These are phyloP conservation scores for Siderastrea radians DNA, from an alignment of 92 coral and sea anemone species.

Conservation along the genomic window DNA sequence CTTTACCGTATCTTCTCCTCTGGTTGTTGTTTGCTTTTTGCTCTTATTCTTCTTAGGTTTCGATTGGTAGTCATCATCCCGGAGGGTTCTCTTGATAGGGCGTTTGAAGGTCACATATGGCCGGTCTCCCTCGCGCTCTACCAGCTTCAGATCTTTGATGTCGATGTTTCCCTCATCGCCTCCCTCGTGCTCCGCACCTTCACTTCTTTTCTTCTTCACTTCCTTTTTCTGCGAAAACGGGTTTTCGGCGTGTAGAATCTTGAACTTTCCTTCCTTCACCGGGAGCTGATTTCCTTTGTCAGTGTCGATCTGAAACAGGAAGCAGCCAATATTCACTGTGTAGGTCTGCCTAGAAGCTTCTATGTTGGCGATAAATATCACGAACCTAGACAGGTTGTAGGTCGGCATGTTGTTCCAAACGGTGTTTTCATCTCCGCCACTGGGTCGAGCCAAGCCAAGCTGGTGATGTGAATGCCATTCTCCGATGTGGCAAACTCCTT, in stretches of 20 bases:
- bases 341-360: neutral
- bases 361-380: conserved; percentile 86
- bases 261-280: conserved; percentile 30
- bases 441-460: conserved; percentile 75
- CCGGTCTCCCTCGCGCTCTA: too few relatives aligned
- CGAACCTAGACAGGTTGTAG: conserved; percentile 72
- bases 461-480: conserved; percentile 98
- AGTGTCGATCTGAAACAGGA: conserved; percentile 55
- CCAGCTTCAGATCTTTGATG: conserved; percentile 4
- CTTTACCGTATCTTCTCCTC: neutral
- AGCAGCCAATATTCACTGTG: conserved; percentile 52
- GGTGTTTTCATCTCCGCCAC: conserved; percentile 87
- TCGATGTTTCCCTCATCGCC: neutral
- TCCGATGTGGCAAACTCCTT: conserved; percentile 94
- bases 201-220: neutral
- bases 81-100: too few relatives aligned
- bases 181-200: conserved; percentile 7
- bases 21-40: too few relatives aligned
- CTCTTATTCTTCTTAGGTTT: neutral
- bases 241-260: neutral
- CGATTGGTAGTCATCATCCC: too few relatives aligned
- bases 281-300: neutral
- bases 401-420: conserved; percentile 90
- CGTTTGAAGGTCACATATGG: neutral
- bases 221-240: neutral